These are phyloP conservation scores for Melanostoma mellinum DNA, from an alignment of 2,888 invertebrate species.

Conservation along the genomic window DNA sequence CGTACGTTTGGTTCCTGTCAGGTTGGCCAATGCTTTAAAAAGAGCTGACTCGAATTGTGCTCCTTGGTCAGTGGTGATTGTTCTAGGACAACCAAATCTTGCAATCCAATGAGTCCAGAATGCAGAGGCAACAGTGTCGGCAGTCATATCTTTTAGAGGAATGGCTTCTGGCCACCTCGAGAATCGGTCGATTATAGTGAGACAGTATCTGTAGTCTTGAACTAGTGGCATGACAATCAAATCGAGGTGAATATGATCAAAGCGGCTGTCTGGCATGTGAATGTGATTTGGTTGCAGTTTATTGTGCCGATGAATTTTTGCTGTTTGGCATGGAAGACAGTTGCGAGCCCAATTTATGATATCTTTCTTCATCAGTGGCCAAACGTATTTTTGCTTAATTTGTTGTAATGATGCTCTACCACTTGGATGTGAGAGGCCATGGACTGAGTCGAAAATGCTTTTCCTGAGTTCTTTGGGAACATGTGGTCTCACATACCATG, in stretches of 20 bases:
- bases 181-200: no score
- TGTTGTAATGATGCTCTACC: constrained; percentile 41
- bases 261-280: constrained; percentile 16
- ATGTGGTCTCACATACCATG: constrained; percentile 33
- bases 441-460: constrained; percentile 35
- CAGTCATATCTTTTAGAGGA: constrained; percentile 19
- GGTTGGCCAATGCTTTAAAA: constrained; percentile 36
- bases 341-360: constrained; percentile 29
- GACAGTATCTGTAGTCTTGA: constrained; percentile 14
- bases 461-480: constrained; percentile 31
- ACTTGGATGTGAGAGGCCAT: constrained; percentile 46
- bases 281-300: constrained; percentile 3
- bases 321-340: constrained; percentile 22
- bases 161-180: constrained; percentile 22
- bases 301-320: constrained; percentile 36
- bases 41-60: constrained; percentile 21
- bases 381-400: constrained; percentile 34
- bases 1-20: constrained; percentile 48
- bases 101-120: constrained; percentile 36
- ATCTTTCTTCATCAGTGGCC: constrained; percentile 46
- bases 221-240: constrained; percentile 5
- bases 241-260: constrained; percentile 29
- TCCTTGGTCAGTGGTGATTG: constrained; percentile 33
- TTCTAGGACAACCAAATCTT: constrained; percentile 29
- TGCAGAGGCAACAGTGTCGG: constrained; percentile 14